These are phyloP conservation scores for Fopius arisanus DNA, from an alignment of 1,140 invertebrate species.

Conservation along the genomic window DNA sequence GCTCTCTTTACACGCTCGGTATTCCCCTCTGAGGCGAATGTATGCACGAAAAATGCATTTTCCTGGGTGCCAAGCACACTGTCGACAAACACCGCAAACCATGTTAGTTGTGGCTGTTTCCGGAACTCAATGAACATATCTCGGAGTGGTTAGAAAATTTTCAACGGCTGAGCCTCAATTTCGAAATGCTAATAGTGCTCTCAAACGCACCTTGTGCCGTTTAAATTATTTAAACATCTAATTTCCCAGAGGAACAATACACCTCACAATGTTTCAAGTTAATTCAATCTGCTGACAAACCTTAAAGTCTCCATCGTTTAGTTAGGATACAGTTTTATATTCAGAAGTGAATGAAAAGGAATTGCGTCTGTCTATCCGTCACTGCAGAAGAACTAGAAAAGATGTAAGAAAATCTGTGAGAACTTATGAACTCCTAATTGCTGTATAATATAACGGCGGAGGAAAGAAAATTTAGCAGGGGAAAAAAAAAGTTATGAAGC, in stretches of 20 bases:
- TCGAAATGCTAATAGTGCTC: background rate
- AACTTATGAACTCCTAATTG: background rate
- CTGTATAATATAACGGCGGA: background rate
- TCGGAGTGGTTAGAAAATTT: background rate
- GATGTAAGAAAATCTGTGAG: background rate
- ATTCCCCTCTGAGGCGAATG: background rate
- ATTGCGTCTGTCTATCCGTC: too few relatives aligned
- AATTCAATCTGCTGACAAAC: too few relatives aligned
- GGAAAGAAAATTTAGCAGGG: background rate
- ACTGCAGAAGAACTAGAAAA: background rate
- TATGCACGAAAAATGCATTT: background rate
- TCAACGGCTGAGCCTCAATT: background rate
- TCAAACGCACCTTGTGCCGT: background rate
- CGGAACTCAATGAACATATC: background rate
- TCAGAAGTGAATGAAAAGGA: too few relatives aligned
- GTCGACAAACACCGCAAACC: background rate
- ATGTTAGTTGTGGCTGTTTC: background rate
- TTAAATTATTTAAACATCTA: background rate
- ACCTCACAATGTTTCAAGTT: too few relatives aligned
- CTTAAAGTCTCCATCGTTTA: too few relatives aligned
- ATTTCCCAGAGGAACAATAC: background rate
- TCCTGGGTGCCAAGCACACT: slow-evolving; percentile 2
- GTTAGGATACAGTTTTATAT: too few relatives aligned
- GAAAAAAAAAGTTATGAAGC: background rate
- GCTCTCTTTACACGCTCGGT: slow-evolving; percentile 5